Conservation (phyloP, 2,888 invertebrate species). For the Linyphia triangularis region DNA sequence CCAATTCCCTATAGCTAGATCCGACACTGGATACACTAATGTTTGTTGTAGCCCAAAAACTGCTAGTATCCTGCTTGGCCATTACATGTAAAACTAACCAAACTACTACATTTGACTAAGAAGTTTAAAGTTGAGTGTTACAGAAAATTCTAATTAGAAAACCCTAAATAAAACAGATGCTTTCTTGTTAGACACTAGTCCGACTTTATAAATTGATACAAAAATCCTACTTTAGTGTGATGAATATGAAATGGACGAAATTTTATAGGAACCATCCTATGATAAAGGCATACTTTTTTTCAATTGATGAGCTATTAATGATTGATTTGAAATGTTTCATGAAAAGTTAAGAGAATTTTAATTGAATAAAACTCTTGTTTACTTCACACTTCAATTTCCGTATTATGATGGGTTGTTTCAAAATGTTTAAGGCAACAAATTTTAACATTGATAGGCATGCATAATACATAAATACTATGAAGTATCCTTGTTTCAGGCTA, state of each 20-base stretch:
- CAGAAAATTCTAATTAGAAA: neutral
- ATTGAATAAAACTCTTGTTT: constrained; percentile 12
- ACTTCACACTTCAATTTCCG: neutral
- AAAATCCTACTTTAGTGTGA: neutral
- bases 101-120: too few species aligned
- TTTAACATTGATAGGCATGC: too few species aligned
- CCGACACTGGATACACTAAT: too few species aligned
- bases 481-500: neutral
- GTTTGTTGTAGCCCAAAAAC: too few species aligned
- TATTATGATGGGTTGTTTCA: neutral
- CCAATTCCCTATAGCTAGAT: too few species aligned
- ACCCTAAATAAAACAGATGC: neutral
- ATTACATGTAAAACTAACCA: too few species aligned
- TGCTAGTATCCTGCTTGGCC: too few species aligned
- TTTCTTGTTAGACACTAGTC: neutral
- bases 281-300: constrained; percentile 44
- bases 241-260: constrained; percentile 54
- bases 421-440: neutral
- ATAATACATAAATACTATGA: neutral
- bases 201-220: neutral
- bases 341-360: constrained; percentile 6
- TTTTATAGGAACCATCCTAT: constrained; percentile 54
- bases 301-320: neutral
- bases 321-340: neutral
- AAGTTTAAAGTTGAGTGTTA: too few species aligned